Evolutionary conservation across 2,113 vertebrate genomes (phyloP).

Genomic region (Pao palembangensis): DNA sequence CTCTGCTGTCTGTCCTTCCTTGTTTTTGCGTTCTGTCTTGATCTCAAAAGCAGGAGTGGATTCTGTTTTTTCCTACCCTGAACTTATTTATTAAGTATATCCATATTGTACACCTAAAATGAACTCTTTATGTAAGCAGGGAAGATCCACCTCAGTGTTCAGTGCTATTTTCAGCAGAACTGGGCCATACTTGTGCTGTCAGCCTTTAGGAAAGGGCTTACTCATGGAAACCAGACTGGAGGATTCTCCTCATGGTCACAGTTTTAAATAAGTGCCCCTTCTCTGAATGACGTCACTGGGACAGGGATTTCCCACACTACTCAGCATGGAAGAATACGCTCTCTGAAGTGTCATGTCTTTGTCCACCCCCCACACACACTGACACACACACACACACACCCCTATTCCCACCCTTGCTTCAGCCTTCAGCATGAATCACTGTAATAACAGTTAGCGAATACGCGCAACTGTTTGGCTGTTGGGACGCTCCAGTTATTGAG

Average conservation of each 20-base stretch:
- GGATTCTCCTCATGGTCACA: slow-evolving; percentile 44
- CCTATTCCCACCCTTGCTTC: not conserved
- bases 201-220: slow-evolving; percentile 39
- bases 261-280: slow-evolving; percentile 23
- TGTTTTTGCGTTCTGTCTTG: not conserved
- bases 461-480: slow-evolving; percentile 47
- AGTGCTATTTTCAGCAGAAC: slow-evolving; percentile 40
- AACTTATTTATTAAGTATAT: slow-evolving; percentile 14
- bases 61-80: not conserved
- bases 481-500: not conserved
- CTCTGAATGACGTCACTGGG: slow-evolving; percentile 30
- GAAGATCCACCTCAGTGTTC: slow-evolving; percentile 27
- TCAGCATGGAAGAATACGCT: slow-evolving; percentile 14
- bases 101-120: slow-evolving; percentile 9
- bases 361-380: slow-evolving; percentile 7
- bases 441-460: slow-evolving; percentile 21
- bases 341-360: slow-evolving; percentile 4
- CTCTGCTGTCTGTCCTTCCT: slow-evolving; percentile 15
- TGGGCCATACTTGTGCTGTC: slow-evolving; percentile 38
- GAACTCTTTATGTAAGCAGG: slow-evolving; percentile 41
- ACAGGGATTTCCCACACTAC: slow-evolving; percentile 40
- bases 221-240: slow-evolving; percentile 48
- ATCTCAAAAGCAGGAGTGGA: not conserved
- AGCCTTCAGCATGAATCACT: slow-evolving; percentile 31
- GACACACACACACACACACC: not conserved